Conservation (phyloP, 2,888 invertebrate genomes). For the Caenorhabditis macrosperma region DNA sequence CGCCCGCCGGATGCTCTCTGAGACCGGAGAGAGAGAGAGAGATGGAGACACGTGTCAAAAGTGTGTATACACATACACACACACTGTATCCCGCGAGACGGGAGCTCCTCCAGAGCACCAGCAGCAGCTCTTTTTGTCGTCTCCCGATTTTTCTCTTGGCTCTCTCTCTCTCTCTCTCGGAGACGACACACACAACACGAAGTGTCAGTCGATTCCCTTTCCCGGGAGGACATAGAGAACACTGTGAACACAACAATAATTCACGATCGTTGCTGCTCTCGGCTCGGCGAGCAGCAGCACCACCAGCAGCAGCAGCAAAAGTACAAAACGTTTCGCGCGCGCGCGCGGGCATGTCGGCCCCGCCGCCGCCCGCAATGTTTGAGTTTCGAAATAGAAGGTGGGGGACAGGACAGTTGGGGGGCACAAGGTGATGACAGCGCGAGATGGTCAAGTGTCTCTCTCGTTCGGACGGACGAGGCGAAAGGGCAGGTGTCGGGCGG, state of each 20-base stretch:
- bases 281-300: no score
- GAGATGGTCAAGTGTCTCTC: no score
- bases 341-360: neutral
- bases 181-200: conserved; percentile 38
- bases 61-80: conserved; percentile 40
- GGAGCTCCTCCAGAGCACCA: conserved; percentile 18
- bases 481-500: no score
- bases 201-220: conserved; percentile 40
- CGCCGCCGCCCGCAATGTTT: conserved; percentile 21
- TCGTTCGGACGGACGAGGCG: no score
- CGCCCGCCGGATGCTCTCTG: conserved; percentile 42
- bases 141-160: no score
- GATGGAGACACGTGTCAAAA: conserved; percentile 49
- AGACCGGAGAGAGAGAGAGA: conserved; percentile 18
- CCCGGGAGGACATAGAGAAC: neutral
- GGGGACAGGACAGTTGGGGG: no score
- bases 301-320: conserved; percentile 13
- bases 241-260: conserved; percentile 22
- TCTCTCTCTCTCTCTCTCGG: neutral
- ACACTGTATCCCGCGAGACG: conserved; percentile 24
- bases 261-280: neutral
- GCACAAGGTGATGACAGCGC: no score
- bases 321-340: conserved; percentile 24
- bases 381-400: conserved; percentile 38
- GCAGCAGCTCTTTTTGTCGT: conserved; percentile 40